Evolutionary conservation across 2,797 vertebrate genomes (phyloP), one percentile per base, ranked within the genome.

Genomic region (Enteromius unitaeniatus): DNA sequence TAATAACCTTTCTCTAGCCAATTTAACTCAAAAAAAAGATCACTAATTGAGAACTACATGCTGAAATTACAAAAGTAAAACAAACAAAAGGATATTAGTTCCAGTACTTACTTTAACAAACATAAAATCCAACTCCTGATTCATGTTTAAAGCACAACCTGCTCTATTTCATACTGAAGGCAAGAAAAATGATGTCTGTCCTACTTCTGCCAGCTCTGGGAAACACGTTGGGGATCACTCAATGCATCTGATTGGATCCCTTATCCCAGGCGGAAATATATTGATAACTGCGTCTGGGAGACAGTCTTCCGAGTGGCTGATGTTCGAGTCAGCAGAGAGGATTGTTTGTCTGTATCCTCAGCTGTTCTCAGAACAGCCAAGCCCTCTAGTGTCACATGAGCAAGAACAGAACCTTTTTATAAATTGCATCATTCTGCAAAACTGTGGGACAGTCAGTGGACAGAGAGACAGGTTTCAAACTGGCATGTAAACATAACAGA

Each of bases 21-120:
- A 28, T 62, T 76, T 51, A 34, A 11, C 7, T 37, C 8, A n/a
- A 60, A 1, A 60, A 60, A 76, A 42, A 10, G 6, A 77, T 49
- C 23, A 26, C 15, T 14, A 2, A 45, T n/a, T 42, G 11, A 28
- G 37, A 47, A 28, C 69, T 8, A 55, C 13, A 11, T 47, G 15
- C 10, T n/a, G 65, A 23, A 70, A 64, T 55, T 0, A 6, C 9
- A 58, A 10, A 13, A 6, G 31, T 15, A 23, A 49, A 58, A 23
- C 17, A 47, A 14, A 10, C 9, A 70, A 28, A 58, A 58, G 28
- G 15, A 49, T 9, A 53, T 37, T 10, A 83, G 81, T 49, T 49
- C 8, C 40, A 75, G 85, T 81, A 96, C 97, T 97, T 96, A 97
- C 97, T 92, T 95, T 69, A 51, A 95, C 85, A 86, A 94, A 97